Evolutionary conservation across 2,888 invertebrate species (phyloP), one percentile per base, ranked within the genome.

Genomic region (Lordiphosa andalusiaca): DNA sequence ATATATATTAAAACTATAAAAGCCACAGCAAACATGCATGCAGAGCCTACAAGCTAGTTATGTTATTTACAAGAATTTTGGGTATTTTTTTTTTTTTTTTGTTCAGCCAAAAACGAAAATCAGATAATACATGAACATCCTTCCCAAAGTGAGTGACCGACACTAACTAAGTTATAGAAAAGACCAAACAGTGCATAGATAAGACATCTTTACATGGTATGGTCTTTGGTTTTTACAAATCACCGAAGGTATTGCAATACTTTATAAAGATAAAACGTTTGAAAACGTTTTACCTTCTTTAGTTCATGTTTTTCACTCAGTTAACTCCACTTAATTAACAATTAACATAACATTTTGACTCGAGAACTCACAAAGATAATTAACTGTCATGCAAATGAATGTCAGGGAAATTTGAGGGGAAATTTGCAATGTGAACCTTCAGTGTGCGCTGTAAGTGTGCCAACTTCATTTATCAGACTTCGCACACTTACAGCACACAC

Each of bases 101-200:
- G 65, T 44, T 55, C 65, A 59, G 70, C 63, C 81, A 56, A 48
- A 66, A 81, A 86, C 75, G 84, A 86, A 86, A 77, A 85, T 72
- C 82, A 85, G 86, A 85, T 83, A 85, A 85, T 81, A 67, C 60
- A 80, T 80, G 80, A 73, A 73, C 80, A 84, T 78, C 80, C 33
- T 47, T 63, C 66, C 66, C 40, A 59, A 53, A 55, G 66, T 5
- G 30, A 58, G 62, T 65, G 73, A 75, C 40, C 57, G 61, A 56
- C 69, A 71, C 53, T 49, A 75, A 82, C 83, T 61, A 50, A 33
- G 6, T 39, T 10, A 23, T 21, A 19, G 23, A 2, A 36, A 23
- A 36, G 19, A 38, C 9, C 12, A 49, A n/a, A 42, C 51, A 21
- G 37, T 56, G 46, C 36, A 37, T 49, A 21, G 55, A 46, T 46